Conservation (phyloP, 1,140 invertebrate species). For the Geopemphigus sp. region DNA sequence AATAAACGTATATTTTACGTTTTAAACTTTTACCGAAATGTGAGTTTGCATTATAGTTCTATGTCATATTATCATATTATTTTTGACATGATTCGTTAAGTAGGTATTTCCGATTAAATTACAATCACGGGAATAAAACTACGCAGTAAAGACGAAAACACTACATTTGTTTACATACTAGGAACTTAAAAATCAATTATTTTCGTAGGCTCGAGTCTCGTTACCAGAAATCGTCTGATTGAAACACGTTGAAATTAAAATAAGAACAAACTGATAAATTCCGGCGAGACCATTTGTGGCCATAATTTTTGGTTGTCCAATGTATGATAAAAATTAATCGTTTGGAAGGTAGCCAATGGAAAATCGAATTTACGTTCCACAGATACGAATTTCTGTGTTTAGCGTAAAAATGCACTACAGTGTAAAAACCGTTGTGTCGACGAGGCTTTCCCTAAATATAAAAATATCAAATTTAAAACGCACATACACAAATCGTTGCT, state of each 20-base stretch:
- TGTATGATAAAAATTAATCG: slow-evolving; percentile 34
- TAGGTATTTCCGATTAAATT: too few relatives aligned
- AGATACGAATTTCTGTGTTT: neutral
- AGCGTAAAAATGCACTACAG: neutral
- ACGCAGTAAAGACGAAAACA: too few relatives aligned
- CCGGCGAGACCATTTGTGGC: neutral
- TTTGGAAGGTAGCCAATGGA: slow-evolving; percentile 18
- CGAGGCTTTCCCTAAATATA: neutral
- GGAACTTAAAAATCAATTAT: too few relatives aligned
- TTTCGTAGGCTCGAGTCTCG: too few relatives aligned
- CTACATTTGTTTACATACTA: too few relatives aligned
- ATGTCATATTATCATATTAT: too few relatives aligned
- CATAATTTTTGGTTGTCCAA: slow-evolving; percentile 24
- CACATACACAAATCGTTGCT: slow-evolving; percentile 23
- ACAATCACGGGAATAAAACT: too few relatives aligned
- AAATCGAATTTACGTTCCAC: slow-evolving; percentile 12
- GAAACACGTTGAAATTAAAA: neutral
- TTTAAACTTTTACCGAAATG: too few relatives aligned
- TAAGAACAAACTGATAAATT: neutral
- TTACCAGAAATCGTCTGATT: slow-evolving; percentile 4
- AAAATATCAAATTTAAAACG: slow-evolving; percentile 13
- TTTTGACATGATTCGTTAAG: too few relatives aligned
- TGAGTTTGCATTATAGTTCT: too few relatives aligned
- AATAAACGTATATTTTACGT: too few relatives aligned
- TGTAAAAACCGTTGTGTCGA: neutral